These are phyloP conservation scores for Cephus rjabovi DNA, from an alignment of 2,888 invertebrate species.

Conservation along the genomic window DNA sequence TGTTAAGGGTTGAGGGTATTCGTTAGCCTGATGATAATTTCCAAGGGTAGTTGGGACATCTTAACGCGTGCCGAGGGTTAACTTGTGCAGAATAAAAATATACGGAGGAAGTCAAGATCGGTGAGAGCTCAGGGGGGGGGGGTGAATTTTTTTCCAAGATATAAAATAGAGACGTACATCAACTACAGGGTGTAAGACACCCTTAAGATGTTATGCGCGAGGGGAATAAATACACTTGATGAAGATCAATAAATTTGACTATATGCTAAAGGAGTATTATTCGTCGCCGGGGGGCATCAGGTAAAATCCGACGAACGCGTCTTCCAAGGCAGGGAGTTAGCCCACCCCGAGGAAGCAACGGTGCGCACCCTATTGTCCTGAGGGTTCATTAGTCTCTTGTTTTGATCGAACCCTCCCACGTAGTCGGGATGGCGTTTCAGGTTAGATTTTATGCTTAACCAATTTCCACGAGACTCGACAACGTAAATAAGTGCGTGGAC, in stretches of 20 bases:
- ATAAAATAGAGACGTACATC: no score
- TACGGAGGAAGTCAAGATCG: no score
- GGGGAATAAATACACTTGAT: neutral
- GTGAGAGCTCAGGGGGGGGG: no score
- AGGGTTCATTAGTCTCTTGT: constrained; percentile 21
- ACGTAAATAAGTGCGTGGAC: neutral
- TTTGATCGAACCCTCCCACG: constrained; percentile 12
- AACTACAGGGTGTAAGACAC: neutral
- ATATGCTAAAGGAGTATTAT: no score
- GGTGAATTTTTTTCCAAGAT: no score
- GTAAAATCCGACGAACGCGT: neutral
- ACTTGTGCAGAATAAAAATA: no score
- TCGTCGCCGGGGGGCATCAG: neutral
- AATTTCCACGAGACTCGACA: constrained; percentile 9
- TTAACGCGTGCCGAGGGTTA: no score
- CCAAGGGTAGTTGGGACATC: no score
- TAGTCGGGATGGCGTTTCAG: neutral
- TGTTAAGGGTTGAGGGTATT: no score
- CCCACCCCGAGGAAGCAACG: neutral
- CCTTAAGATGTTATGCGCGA: neutral
- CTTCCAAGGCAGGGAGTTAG: neutral
- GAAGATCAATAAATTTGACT: neutral
- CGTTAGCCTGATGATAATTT: no score
- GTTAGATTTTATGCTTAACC: constrained; percentile 20
- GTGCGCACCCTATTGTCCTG: constrained; percentile 8